Base-by-base conservation (phyloP, 1,140 invertebrate genomes). In the Holotrichia oblita region DNA sequence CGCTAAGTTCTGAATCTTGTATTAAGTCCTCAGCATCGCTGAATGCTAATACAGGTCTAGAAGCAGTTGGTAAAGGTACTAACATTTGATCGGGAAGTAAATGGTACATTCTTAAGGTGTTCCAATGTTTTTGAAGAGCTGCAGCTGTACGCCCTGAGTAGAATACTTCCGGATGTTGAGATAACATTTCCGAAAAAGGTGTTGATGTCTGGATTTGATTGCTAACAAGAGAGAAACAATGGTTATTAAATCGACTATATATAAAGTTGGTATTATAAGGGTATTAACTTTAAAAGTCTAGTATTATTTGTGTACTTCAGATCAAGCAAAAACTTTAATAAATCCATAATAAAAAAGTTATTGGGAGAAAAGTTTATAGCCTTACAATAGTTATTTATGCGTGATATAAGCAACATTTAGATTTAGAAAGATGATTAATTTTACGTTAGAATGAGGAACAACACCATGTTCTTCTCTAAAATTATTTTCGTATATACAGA, bases 1-100 rank as follows among this genome's bases (percentile, higher is more conserved):
- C 95, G 48, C 90, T 90, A 20, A 97, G 86, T 83, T 97, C 95
- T 14, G 91, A 89, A 87, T 98, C 96, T 84, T 95, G 93, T 10
- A 98, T 90, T 81, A 93, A 90, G 82, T 98, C 96, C 87, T 99
- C 97, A 4, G 95, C 95, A 89, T 99, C 97, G 64, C 95, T 96
- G 86, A 99, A 98, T 83, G 93, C 95, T 42, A 96, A 85, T 24
- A 94, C 89, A 82, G 92, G 83, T 78, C 89, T 90, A 69, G 83
- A 85, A 85, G 90, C 88, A 81, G 90, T 89, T 40, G 91, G 90
- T 75, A 92, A 85, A 74, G 89, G 89, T 82, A 91, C 91, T 81
- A 95, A 92, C 76, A 91, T 91, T 89, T 99, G 97, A 88, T 99
- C 97, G 0, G 95, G 93, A 42, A 99, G 86, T 2, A 99, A 88